Percentiles rank a stretch among this genome's conserved stretches.
These are phyloP conservation scores for Scalopus aquaticus DNA, from an alignment of 2,113 vertebrate genomes.

Conservation along the genomic window DNA sequence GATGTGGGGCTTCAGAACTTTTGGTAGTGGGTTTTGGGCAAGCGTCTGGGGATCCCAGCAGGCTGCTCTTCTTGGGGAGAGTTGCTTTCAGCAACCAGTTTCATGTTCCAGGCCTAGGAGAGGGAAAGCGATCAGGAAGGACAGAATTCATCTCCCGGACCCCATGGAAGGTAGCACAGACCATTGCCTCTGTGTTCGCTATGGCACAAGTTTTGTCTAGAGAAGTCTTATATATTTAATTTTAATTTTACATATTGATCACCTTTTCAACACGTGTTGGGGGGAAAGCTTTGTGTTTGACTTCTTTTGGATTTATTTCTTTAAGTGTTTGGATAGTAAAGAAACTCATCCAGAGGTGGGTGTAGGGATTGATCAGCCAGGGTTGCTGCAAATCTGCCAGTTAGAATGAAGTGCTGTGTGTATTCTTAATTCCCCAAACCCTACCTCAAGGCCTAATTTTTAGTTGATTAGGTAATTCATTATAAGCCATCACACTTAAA, in stretches of 20 bases:
- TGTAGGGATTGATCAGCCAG: neutral
- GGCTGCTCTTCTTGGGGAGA: neutral
- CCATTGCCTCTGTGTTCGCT: neutral
- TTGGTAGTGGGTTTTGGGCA: neutral
- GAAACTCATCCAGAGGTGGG: neutral
- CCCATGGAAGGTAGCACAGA: neutral
- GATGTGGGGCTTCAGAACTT: neutral
- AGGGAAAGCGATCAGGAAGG: neutral
- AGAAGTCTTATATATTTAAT: neutral
- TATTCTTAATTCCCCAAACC: neutral
- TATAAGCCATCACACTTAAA: neutral
- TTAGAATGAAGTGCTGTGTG: neutral
- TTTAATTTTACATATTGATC: neutral
- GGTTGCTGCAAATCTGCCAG: neutral
- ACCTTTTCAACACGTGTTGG: neutral
- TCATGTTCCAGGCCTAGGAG: neutral
- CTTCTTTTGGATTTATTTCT: neutral
- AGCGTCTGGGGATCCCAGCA: neutral
- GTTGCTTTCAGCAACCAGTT: neutral
- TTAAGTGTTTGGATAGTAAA: neutral
- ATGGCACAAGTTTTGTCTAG: neutral
- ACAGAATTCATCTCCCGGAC: neutral
- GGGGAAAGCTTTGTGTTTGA: neutral
- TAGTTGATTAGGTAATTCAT: neutral
- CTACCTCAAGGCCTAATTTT: neutral